These are phyloP conservation scores for Grantiella picta DNA, from an alignment of 2,113 vertebrate genomes.

Conservation along the genomic window DNA sequence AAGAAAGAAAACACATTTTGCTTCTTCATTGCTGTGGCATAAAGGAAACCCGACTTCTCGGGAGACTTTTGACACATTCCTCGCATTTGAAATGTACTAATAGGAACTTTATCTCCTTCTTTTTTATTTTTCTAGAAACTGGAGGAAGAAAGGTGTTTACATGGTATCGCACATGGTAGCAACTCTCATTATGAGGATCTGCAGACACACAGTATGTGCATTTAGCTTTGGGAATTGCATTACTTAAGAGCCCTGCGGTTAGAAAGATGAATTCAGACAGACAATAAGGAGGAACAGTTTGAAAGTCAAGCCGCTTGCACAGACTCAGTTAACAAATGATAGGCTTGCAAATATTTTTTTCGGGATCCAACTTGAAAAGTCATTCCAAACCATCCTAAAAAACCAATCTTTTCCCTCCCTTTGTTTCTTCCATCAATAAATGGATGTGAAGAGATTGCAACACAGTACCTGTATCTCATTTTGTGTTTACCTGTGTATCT, in stretches of 20 bases:
- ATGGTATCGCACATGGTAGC: constrained; percentile 44
- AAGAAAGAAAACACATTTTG: constrained; percentile 75
- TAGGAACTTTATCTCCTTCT: constrained; percentile 43
- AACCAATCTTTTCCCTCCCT: neutral
- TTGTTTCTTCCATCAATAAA: neutral
- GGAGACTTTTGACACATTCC: constrained; percentile 60
- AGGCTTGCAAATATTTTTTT: neutral
- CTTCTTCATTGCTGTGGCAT: constrained; percentile 63
- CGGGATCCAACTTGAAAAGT: neutral
- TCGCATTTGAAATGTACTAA: constrained; percentile 56
- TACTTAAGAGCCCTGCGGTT: constrained; percentile 58
- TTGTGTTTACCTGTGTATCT: neutral
- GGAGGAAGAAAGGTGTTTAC: constrained; percentile 67
- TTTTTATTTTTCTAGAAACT: constrained; percentile 66
- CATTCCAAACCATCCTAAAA: neutral
- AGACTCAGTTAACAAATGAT: constrained; percentile 24
- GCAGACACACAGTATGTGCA: constrained; percentile 33
- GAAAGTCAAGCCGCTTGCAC: constrained; percentile 26
- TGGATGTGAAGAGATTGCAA: neutral
- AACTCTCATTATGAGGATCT: constrained; percentile 43
- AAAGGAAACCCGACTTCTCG: constrained; percentile 60
- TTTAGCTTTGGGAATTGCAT: constrained; percentile 63
- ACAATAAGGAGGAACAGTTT: constrained; percentile 52
- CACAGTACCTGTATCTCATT: neutral
- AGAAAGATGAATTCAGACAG: constrained; percentile 61